phyloP scores from a whole-genome alignment of 1,140 invertebrate genomes.

The Neodiprion fabricii region DNA sequence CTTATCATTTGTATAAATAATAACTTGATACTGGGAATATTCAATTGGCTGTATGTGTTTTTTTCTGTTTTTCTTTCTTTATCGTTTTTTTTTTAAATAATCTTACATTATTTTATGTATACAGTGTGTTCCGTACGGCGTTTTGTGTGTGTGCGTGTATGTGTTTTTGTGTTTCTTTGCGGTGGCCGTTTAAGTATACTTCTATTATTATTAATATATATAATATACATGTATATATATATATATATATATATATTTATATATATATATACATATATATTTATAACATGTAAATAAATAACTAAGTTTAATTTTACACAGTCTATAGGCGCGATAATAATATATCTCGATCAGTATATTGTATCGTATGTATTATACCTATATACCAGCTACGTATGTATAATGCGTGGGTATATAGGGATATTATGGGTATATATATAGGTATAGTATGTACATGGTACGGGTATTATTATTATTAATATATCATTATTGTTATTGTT shows the following conservation, averaged over 20 bases:
- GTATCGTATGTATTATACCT: too few species aligned
- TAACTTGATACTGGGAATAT: slow-evolving; percentile 54
- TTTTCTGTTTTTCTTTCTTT: too few species aligned
- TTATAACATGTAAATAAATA: slow-evolving; percentile 57
- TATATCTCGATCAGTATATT: neutral
- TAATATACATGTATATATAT: neutral
- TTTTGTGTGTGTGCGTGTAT: slow-evolving; percentile 8
- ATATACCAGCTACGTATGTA: too few species aligned
- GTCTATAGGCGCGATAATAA: slow-evolving; percentile 51
- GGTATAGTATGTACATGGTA: too few species aligned
- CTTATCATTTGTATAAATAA: neutral
- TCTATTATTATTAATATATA: neutral
- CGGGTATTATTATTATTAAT: too few species aligned
- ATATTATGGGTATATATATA: too few species aligned
- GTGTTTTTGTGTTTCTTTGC: neutral
- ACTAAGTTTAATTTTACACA: slow-evolving; percentile 60
- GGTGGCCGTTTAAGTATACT: neutral
- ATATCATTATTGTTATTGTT: too few species aligned
- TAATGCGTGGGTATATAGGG: too few species aligned
- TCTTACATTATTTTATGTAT: slow-evolving; percentile 40
- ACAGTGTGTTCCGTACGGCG: slow-evolving; percentile 7
- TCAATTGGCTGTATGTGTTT: slow-evolving; percentile 42
- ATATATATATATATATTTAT: too few species aligned
- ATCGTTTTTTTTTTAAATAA: slow-evolving; percentile 50
- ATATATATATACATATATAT: neutral